A percentile compares a stretch with the other conserved stretches of the same genome.
phyloP scores from a whole-genome alignment of 2,888 invertebrate genomes.

The Drosophila barbarae region DNA sequence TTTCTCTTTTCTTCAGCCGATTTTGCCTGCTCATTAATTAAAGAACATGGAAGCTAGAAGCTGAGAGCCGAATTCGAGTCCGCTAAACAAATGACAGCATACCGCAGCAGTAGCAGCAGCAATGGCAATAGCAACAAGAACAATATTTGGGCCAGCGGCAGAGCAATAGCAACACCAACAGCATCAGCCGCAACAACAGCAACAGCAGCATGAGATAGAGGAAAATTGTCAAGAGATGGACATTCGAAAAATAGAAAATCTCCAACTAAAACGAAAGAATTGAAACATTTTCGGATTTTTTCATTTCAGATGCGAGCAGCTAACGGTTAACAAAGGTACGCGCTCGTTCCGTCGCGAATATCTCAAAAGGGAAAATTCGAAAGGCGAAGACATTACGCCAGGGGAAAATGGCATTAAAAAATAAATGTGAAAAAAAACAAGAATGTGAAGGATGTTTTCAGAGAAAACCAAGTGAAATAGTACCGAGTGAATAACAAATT shows the following conservation, averaged over 20 bases:
- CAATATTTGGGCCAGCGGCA: constrained; percentile 36
- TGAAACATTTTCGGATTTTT: constrained; percentile 73
- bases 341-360: constrained; percentile 28
- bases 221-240: constrained; percentile 73
- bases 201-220: constrained; percentile 34
- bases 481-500: neutral
- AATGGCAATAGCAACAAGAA: constrained; percentile 37
- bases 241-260: constrained; percentile 74
- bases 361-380: constrained; percentile 27
- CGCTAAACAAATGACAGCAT: constrained; percentile 64
- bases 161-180: constrained; percentile 27
- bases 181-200: constrained; percentile 15
- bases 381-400: constrained; percentile 20
- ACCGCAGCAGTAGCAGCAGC: constrained; percentile 37
- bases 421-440: constrained; percentile 11
- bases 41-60: constrained; percentile 43
- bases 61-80: constrained; percentile 53
- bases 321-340: constrained; percentile 77
- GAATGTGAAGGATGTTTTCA: constrained; percentile 36
- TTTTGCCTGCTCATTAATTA: constrained; percentile 42
- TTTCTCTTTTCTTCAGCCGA: constrained; percentile 47
- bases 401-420: constrained; percentile 14
- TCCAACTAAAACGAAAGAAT: constrained; percentile 74
- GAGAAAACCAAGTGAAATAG: constrained; percentile 7
- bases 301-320: constrained; percentile 77